These are phyloP conservation scores for Rousettus madagascariensis DNA, from an alignment of 2,797 vertebrate genomes.

Conservation along the genomic window DNA sequence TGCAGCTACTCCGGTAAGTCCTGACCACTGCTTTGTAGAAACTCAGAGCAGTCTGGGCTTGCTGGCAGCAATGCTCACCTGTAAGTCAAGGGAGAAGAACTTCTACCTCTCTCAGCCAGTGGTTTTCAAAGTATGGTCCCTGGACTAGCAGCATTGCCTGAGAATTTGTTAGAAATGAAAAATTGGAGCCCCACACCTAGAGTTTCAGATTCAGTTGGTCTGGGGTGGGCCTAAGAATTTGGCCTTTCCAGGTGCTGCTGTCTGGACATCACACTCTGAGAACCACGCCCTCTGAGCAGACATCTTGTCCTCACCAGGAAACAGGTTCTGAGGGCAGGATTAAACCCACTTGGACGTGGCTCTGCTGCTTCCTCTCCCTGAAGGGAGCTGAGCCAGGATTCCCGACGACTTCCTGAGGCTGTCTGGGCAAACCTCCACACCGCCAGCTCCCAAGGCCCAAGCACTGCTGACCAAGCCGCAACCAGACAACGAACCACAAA, in stretches of 20 bases:
- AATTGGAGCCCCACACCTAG: not conserved
- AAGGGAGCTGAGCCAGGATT: not conserved
- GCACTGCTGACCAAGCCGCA: not conserved
- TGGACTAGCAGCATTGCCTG: not conserved
- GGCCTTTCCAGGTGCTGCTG: not conserved
- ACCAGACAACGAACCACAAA: not conserved
- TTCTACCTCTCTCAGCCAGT: not conserved
- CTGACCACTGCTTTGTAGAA: not conserved
- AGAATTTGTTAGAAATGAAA: not conserved
- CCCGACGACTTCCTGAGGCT: not conserved
- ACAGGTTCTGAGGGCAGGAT: not conserved
- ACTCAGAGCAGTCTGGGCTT: too few relatives aligned
- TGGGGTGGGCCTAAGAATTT: not conserved
- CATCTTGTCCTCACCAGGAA: not conserved
- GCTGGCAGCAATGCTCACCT: not conserved
- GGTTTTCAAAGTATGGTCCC: not conserved
- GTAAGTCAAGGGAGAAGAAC: not conserved
- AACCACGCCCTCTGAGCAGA: not conserved
- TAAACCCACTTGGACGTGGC: not conserved
- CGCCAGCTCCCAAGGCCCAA: not conserved
- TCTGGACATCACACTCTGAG: not conserved
- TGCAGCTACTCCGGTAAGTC: not conserved
- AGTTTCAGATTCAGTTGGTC: not conserved
- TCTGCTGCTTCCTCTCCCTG: not conserved
- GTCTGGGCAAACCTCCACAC: not conserved